Percentiles rank a stretch among this genome's conserved stretches.
phyloP scores from a whole-genome alignment of 2,888 invertebrate species.

The Agonopterix arenella region DNA sequence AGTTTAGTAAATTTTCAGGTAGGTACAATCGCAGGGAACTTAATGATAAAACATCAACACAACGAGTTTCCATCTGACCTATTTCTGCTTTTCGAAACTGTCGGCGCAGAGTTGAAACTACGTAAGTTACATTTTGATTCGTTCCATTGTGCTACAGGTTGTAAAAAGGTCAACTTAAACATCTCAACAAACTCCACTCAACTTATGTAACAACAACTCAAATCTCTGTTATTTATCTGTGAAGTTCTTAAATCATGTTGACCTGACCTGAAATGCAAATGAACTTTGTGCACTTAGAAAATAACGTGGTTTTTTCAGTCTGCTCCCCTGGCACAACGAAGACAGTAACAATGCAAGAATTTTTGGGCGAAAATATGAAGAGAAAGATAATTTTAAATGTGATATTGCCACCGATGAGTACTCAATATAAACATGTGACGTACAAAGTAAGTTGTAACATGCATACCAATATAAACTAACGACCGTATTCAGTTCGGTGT shows the following conservation, averaged over 20 bases:
- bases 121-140: conserved; percentile 37
- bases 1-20: conserved; percentile 42
- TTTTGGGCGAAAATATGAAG: conserved; percentile 42
- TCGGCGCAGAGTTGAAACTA: conserved; percentile 69
- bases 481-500: too few species aligned
- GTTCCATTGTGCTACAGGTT: not conserved
- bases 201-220: too few species aligned
- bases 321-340: not conserved
- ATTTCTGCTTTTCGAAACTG: conserved; percentile 75
- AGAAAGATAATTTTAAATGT: conserved; percentile 39
- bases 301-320: not conserved
- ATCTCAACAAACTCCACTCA: too few species aligned
- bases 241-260: too few species aligned
- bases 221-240: too few species aligned
- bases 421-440: conserved; percentile 35
- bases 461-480: too few species aligned
- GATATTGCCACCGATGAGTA: conserved; percentile 43
- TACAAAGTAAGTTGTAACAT: conserved; percentile 38
- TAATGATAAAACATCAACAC: conserved; percentile 79
- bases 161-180: too few species aligned
- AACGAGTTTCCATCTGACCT: conserved; percentile 81
- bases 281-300: too few species aligned
- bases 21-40: conserved; percentile 80
- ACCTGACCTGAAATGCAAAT: too few species aligned
- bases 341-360: conserved; percentile 19